Conservation (phyloP, 2,797 vertebrate species). For the Peromyscus nudipes region DNA sequence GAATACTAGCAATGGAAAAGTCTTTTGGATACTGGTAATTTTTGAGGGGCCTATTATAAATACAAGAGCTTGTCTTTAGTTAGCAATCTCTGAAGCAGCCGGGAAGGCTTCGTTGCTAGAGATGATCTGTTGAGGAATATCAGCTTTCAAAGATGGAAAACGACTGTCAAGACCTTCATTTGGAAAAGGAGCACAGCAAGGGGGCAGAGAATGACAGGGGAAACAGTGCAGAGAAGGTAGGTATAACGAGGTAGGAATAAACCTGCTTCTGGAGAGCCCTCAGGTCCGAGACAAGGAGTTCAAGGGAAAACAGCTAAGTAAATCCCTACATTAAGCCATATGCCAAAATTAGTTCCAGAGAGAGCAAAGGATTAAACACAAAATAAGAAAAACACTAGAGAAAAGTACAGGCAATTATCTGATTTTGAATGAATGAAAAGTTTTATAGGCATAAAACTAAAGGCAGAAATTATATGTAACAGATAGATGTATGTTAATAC, state of each 20-base stretch:
- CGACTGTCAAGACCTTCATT: background rate
- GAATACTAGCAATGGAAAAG: background rate
- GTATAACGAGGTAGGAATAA: background rate
- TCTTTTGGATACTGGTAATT: background rate
- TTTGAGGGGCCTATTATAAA: background rate
- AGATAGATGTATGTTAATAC: background rate
- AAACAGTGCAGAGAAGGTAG: background rate
- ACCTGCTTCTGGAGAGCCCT: background rate
- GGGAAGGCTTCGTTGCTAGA: background rate
- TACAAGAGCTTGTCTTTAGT: background rate
- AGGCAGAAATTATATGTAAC: background rate
- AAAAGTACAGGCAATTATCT: background rate
- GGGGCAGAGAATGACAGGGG: background rate
- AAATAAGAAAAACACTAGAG: conserved; percentile 37
- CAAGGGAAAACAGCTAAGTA: background rate
- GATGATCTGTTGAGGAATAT: background rate
- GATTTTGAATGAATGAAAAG: background rate
- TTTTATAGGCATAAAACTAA: background rate
- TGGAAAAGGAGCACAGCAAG: background rate
- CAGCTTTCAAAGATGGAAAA: background rate
- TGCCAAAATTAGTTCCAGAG: background rate
- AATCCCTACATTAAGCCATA: no score
- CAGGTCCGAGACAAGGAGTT: background rate
- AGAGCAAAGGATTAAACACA: conserved; percentile 2
- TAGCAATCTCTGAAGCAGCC: background rate